Evolutionary conservation across 2,113 vertebrate species (phyloP), one percentile per base, ranked within the genome.

Genomic region (Malurus elegans): DNA sequence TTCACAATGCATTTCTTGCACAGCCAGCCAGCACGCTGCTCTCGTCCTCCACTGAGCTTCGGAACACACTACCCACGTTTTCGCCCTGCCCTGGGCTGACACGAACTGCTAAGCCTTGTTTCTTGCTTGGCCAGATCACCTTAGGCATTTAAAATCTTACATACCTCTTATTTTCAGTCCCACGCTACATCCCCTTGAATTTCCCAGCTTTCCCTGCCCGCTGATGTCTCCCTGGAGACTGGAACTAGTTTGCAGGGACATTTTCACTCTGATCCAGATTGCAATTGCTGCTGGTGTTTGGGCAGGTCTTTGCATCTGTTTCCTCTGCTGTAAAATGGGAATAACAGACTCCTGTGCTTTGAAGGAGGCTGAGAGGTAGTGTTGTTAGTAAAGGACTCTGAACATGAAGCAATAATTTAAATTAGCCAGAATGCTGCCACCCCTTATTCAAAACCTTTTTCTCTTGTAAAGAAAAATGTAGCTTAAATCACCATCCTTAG

Each of bases 251-350:
- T 94, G 90, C 88, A 91, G 90, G 88, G 85, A 94, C 82, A 31
- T 94, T 95, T 96, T 93, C 93, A 88, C 92, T 95, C 74, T 47
- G 93, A 83, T 90, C 36, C 93, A 90, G 90, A 96, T 95, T 70
- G 90, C 58, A 88, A 70, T 79, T 94, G 71, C 90, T 94, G 92
- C 94, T 71, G 94, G 88, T 0, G 1, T 83, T 96, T 94, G 93
- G 94, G 96, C 95, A 97, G 96, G 95, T 96, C 93, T 95, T 94
- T 90, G 82, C 92, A 93, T 96, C 90, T 96, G 95, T 95, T 96
- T 96, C 95, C 95, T 97, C 50, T 94, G n/a, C 71, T 86, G 75
- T 62, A 58, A 93, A 94, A 97, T 95, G 82, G 50, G 67, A 96
- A 95, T 88, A 93, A 73, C 95, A 96, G 88, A 66, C 86, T 94